Base-by-base conservation (phyloP, 2,888 invertebrate genomes). In the Eugnorisma glareosa region DNA sequence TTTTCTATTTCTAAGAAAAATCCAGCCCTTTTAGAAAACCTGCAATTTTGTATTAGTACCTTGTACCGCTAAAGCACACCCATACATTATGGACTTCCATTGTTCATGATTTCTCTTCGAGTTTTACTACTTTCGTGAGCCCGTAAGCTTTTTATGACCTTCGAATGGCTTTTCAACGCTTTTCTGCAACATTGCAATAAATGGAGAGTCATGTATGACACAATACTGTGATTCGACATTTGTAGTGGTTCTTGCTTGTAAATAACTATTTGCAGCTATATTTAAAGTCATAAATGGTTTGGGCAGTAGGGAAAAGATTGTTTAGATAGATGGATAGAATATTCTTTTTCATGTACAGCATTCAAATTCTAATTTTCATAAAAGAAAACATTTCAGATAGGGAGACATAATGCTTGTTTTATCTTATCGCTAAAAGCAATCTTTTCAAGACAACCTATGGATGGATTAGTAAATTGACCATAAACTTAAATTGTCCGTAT, bases 121-220 rank as follows among this genome's bases (percentile, higher is more conserved):
- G 43, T 86, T 83, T 83, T 73, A 83, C 80, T 78, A 79, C 82
- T 77, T 84, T 82, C 79, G 78, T 79, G 76, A 37, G 59, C 18
- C 72, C 31, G 8, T 86, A 48, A 78, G 66, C 57, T 45, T 75
- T 84, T 84, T 86, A 83, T 84, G 84, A 51, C 67, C 28, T 15
- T 45, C 67, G 74, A 64, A 79, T 63, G 43, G 59, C n/a, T 48
- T 74, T 83, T 76, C 85, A 71, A 63, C n/a, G 43, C 61, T 61
- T 77, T 78, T 72, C 67, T 79, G 66, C 70, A 74, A 83, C 64
- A 72, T 70, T 69, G 73, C 45, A 69, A 77, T 61, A 63, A 77
- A 73, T 66, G n/a, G 15, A 6, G 18, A 51, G 31, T 69, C 66
- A 35, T 77, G n/a, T 66, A 48, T 59, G 67, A 63, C 73, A 82